phyloP scores from a whole-genome alignment of 2,113 vertebrate genomes.

The Mesocricetus auratus region DNA sequence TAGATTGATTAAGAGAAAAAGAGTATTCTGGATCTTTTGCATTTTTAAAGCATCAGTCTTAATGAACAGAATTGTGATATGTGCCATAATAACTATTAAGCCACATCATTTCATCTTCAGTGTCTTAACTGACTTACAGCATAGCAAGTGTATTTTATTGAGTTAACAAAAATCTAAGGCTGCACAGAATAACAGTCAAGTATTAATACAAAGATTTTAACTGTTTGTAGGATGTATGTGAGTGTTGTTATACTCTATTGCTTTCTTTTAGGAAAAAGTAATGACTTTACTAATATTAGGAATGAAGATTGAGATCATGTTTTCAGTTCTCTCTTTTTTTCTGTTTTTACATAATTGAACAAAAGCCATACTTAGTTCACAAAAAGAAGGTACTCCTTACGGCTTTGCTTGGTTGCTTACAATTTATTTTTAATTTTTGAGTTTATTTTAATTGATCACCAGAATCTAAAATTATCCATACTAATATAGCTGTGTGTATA shows the following conservation, averaged over 20 bases:
- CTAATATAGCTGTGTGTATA: no score
- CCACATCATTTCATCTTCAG: neutral
- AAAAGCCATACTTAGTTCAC: neutral
- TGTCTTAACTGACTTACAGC: neutral
- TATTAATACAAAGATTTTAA: neutral
- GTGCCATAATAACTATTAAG: neutral
- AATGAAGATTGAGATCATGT: neutral
- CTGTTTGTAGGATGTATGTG: neutral
- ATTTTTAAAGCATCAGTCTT: neutral
- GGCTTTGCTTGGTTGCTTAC: neutral
- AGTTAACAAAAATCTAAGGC: constrained; percentile 15
- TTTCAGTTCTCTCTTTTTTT: neutral
- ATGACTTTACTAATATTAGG: neutral
- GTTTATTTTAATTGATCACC: neutral
- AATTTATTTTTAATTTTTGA: neutral
- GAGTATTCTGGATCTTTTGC: neutral
- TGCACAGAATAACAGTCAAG: neutral
- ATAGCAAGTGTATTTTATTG: constrained; percentile 20
- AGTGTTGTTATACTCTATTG: neutral
- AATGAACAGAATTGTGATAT: neutral
- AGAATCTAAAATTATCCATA: neutral
- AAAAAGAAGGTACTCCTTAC: neutral
- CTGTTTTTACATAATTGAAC: neutral
- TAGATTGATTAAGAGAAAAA: neutral
- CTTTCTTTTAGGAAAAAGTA: constrained; percentile 9